Conservation (phyloP, 2,888 invertebrate species). For the Cantharis rustica region DNA sequence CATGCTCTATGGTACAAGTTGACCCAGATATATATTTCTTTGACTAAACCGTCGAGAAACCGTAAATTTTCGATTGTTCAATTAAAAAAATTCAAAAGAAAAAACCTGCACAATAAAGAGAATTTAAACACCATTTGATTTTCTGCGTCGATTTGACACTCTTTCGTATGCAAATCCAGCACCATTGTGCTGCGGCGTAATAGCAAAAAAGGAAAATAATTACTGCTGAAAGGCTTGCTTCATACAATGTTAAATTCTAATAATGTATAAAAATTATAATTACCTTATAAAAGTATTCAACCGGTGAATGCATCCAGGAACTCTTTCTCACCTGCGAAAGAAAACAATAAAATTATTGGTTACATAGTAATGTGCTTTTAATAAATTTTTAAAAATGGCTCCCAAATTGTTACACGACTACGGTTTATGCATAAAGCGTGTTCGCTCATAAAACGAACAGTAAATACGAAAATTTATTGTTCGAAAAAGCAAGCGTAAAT, state of each 20-base stretch:
- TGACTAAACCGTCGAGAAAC: no score
- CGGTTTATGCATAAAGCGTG: background rate
- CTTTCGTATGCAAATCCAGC: background rate
- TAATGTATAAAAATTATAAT: background rate
- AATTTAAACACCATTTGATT: background rate
- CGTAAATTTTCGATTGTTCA: no score
- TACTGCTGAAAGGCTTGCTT: background rate
- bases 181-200: background rate
- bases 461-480: background rate
- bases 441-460: background rate
- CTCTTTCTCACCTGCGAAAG: slow-evolving; percentile 1
- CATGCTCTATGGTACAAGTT: no score
- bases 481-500: background rate
- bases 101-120: background rate
- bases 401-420: background rate
- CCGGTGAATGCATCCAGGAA: slow-evolving; percentile 1
- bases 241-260: background rate
- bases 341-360: background rate
- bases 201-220: background rate
- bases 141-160: background rate
- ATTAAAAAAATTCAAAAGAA: background rate
- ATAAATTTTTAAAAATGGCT: background rate
- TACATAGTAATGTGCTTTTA: background rate
- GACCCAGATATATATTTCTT: no score
- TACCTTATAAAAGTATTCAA: background rate